These are phyloP conservation scores for Clarias pachynema DNA, from an alignment of 2,797 vertebrate species.

Conservation along the genomic window DNA sequence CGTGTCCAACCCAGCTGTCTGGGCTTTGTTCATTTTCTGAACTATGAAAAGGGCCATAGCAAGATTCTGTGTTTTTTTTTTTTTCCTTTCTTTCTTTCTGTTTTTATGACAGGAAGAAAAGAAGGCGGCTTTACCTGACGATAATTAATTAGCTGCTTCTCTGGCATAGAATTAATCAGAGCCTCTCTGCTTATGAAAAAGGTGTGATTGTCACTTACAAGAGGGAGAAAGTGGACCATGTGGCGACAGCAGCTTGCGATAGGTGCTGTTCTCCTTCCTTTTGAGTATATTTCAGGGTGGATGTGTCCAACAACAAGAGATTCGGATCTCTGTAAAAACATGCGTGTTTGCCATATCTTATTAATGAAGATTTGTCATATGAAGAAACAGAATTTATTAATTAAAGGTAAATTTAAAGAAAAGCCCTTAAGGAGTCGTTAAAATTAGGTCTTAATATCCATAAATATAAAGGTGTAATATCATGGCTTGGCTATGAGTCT, in stretches of 20 bases:
- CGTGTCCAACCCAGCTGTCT: neutral
- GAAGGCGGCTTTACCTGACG: conserved; percentile 34
- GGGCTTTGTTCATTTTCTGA: neutral
- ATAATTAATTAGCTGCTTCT: conserved; percentile 49
- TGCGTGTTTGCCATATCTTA: neutral
- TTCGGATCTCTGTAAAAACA: neutral
- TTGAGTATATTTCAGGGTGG: conserved; percentile 18
- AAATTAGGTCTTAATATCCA: neutral
- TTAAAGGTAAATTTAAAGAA: neutral
- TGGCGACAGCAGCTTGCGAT: conserved; percentile 24
- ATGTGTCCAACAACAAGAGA: neutral
- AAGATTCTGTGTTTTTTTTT: neutral
- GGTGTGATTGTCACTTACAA: conserved; percentile 45
- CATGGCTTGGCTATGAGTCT: neutral
- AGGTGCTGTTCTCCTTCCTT: conserved; percentile 26
- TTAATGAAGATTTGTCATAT: conserved; percentile 11
- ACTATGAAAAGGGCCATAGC: conserved; percentile 19
- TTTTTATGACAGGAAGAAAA: conserved; percentile 12
- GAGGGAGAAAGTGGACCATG: conserved; percentile 33
- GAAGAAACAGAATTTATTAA: neutral
- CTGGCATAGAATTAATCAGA: conserved; percentile 46
- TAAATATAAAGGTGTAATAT: no score
- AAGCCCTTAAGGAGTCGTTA: neutral
- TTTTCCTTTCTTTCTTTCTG: neutral
- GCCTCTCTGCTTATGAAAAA: conserved; percentile 39